These are phyloP conservation scores for Aptenodytes forsteri DNA, from an alignment of 2,113 vertebrate species.

Conservation along the genomic window DNA sequence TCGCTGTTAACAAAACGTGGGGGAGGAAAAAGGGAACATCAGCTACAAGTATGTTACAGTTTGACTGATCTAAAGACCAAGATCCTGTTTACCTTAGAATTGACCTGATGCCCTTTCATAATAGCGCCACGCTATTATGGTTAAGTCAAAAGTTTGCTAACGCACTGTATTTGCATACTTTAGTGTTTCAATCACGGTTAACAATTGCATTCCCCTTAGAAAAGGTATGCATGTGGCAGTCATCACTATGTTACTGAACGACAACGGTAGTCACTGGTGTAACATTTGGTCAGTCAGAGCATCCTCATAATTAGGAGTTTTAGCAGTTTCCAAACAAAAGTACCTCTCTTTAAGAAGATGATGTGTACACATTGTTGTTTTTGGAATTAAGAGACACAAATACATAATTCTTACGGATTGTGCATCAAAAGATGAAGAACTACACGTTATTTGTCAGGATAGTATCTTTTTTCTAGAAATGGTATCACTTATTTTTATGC, in stretches of 20 bases:
- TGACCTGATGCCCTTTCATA: neutral
- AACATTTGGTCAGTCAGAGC: neutral
- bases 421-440: neutral
- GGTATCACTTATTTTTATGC: neutral
- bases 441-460: neutral
- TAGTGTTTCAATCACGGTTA: neutral
- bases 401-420: neutral
- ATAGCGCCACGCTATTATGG: neutral
- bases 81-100: neutral
- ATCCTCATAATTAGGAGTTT: neutral
- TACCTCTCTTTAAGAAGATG: neutral
- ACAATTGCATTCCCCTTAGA: neutral
- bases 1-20: neutral
- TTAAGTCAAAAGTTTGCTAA: neutral
- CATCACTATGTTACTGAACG: neutral
- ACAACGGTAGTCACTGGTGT: neutral
- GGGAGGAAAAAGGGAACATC: neutral
- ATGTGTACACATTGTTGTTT: neutral
- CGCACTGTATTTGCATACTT: fast-evolving
- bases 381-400: neutral
- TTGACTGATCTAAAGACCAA: neutral
- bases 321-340: neutral
- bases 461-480: neutral
- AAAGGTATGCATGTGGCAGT: neutral
- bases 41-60: neutral